phyloP scores from a whole-genome alignment of 1,140 invertebrate genomes.

The Plectrocnemia conspersa region DNA sequence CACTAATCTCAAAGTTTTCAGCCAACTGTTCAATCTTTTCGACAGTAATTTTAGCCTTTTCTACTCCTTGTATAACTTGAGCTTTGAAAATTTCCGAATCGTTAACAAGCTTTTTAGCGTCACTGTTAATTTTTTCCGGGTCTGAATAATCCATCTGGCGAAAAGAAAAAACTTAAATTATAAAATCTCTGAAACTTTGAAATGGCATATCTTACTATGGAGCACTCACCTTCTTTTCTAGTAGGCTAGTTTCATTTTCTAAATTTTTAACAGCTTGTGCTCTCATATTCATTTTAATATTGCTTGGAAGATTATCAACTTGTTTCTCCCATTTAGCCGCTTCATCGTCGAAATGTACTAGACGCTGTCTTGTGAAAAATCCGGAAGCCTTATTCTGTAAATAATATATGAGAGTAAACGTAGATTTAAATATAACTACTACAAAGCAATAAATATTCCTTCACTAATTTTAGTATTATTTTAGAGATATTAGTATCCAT shows the following conservation, averaged over 20 bases:
- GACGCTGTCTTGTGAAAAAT: constrained; percentile 71
- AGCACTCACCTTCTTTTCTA: constrained; percentile 55
- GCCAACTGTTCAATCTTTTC: constrained; percentile 62
- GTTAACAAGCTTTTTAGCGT: constrained; percentile 52
- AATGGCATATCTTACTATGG: neutral
- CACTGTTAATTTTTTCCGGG: constrained; percentile 49
- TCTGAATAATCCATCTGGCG: constrained; percentile 36
- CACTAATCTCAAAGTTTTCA: constrained; percentile 59
- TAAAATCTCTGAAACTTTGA: neutral
- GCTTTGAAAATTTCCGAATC: constrained; percentile 54
- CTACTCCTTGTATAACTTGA: constrained; percentile 50
- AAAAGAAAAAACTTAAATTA: neutral
- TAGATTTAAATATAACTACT: no score
- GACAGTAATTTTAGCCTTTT: constrained; percentile 56
- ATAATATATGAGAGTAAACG: no score
- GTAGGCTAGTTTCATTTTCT: constrained; percentile 53
- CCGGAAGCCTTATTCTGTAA: constrained; percentile 64
- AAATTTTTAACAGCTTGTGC: constrained; percentile 56
- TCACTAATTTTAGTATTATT: no score
- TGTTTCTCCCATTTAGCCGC: constrained; percentile 37
- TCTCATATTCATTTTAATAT: no score
- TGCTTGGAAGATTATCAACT: no score
- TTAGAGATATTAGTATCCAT: no score
- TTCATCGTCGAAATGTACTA: constrained; percentile 70
- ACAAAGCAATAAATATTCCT: no score